These are phyloP conservation scores for Meloidogyne floridensis DNA, from an alignment of 1,140 invertebrate species.

Conservation along the genomic window DNA sequence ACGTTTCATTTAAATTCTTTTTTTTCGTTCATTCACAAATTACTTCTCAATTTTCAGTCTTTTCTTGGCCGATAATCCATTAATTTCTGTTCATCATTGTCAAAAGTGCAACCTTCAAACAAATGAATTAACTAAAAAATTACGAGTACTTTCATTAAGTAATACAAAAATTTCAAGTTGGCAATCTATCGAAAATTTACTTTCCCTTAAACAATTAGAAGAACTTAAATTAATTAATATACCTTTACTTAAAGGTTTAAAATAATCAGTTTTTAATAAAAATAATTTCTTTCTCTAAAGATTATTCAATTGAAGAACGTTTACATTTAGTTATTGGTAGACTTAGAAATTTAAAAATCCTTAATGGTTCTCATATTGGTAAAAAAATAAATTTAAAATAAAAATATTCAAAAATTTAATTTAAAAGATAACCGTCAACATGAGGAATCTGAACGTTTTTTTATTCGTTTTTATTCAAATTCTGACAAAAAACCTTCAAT, in stretches of 20 bases:
- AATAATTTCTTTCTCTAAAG: not conserved
- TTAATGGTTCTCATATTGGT: constrained; percentile 38
- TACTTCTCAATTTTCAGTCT: constrained; percentile 8
- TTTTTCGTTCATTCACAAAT: not conserved
- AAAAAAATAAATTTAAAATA: not conserved
- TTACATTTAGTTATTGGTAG: constrained; percentile 36
- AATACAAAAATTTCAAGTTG: constrained; percentile 27
- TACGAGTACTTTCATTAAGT: constrained; percentile 19
- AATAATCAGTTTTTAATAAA: constrained; percentile 7
- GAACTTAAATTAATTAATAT: constrained; percentile 29
- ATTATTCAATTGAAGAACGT: not conserved
- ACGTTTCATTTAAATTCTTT: no score
- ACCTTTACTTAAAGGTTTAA: constrained; percentile 29
- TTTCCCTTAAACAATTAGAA: constrained; percentile 22
- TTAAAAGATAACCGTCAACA: constrained; percentile 18
- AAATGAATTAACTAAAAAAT: constrained; percentile 9
- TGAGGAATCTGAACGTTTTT: constrained; percentile 40
- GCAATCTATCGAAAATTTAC: constrained; percentile 38
- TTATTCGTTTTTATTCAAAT: constrained; percentile 37
- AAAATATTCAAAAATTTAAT: not conserved
- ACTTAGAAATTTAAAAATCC: constrained; percentile 34
- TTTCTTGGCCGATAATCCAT: constrained; percentile 19
- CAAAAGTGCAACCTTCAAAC: constrained; percentile 4
- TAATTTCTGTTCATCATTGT: not conserved
- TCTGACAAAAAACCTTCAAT: constrained; percentile 17